These are phyloP conservation scores for Neoaliturus tenellus DNA, from an alignment of 2,888 invertebrate species.

Conservation along the genomic window DNA sequence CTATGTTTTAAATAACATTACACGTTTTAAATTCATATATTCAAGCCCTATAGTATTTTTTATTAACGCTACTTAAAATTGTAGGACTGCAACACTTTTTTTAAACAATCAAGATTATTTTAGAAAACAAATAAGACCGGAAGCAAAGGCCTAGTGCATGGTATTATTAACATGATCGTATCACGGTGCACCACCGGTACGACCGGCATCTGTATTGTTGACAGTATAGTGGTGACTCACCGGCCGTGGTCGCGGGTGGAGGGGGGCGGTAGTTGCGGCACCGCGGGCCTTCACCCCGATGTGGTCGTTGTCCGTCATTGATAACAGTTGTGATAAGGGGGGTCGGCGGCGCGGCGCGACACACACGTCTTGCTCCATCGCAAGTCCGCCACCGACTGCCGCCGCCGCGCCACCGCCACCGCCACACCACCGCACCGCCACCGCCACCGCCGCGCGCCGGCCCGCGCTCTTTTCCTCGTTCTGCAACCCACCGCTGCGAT, in stretches of 20 bases:
- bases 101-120: too few species aligned
- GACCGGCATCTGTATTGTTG: too few species aligned
- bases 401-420: neutral
- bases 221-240: too few species aligned
- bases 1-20: too few species aligned
- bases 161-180: too few species aligned
- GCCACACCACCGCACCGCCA: neutral
- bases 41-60: too few species aligned
- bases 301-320: neutral
- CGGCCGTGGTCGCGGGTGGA: neutral
- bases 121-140: too few species aligned
- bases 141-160: too few species aligned
- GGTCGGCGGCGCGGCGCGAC: neutral
- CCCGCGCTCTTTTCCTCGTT: conserved; percentile 8
- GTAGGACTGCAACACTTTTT: too few species aligned
- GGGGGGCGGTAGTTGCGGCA: neutral
- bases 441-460: neutral
- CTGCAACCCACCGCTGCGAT: neutral
- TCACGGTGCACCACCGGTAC: too few species aligned
- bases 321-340: neutral
- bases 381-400: neutral
- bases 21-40: too few species aligned
- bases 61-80: too few species aligned
- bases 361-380: conserved; percentile 18
- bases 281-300: neutral